Base-by-base conservation (phyloP, 35 echinoderm and acorn worm genomes). In the Stichopus chloronotus region DNA sequence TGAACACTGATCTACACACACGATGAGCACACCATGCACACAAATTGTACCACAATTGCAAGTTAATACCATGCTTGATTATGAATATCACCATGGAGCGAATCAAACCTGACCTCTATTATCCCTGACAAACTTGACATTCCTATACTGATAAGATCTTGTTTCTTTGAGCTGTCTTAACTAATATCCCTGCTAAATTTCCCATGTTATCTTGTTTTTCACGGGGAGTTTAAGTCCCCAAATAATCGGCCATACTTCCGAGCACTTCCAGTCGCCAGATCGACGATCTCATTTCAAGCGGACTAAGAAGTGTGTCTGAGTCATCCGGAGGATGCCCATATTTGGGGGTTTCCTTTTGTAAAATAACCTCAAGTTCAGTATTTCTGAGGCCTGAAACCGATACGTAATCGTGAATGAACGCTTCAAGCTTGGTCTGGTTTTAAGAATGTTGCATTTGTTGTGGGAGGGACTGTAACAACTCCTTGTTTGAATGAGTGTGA, bases 391-490 rank as follows among this genome's bases (percentile, higher is more conserved):
- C 19, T 74, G 69, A 74, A 74, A 74, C 69, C 22, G 69, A 74
- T 74, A 74, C 69, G 22, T 74, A 74, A 14, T 74, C 22, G 69
- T 74, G 69, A 74, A 74, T 74, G 22, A 74, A 74, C 22, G 69
- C 69, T n/a, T 7, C 17, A n/a, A 74, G 69, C 69, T 19, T 74
- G 69, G 69, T n/a, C 17, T n/a, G 22, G 69, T 74, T 74, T 43
- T 74, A 74, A 74, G 22, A 74, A 14, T 74, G 69, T 74, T 2
- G 19, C 19, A 74, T n/a, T 43, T 43, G 30, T 43, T 43, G 30
- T 43, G 30, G 30, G 30, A 43, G 30, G 30, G 30, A 43, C 30
- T 43, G 30, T 43, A 43, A 43, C 30, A 43, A 43, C 1, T 43
- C 30, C 30, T 43, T 43, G 1, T 43, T 43, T 43, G 30, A 43